Evolutionary conservation across 2,888 invertebrate genomes (phyloP).

Genomic region (Troilus luridus): DNA sequence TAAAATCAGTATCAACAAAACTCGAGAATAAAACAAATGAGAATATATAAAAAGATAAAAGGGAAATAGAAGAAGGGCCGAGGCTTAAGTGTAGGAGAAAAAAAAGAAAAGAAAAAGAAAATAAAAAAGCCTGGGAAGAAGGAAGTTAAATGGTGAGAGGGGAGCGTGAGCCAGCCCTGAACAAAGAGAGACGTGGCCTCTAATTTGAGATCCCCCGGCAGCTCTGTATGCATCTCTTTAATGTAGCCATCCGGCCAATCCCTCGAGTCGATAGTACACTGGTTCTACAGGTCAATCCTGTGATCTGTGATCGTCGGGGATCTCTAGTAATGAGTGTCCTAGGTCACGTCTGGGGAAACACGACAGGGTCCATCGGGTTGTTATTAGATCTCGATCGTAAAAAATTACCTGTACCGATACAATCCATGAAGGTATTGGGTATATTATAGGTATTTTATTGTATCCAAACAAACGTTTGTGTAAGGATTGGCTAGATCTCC

Average conservation of each 20-base stretch:
- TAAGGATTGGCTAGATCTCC: too few relatives aligned
- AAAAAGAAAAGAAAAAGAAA: background rate
- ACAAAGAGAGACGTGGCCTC: slow-evolving; percentile 31
- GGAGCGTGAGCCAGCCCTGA: background rate
- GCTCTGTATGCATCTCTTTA: slow-evolving; percentile 54
- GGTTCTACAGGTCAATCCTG: background rate
- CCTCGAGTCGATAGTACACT: background rate
- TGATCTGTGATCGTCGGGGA: background rate
- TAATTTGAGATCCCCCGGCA: slow-evolving; percentile 49
- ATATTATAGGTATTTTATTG: too few relatives aligned
- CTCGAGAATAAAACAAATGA: slow-evolving; percentile 14
- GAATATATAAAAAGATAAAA: background rate
- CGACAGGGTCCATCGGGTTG: background rate
- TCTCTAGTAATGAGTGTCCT: background rate
- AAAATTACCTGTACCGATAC: too few relatives aligned
- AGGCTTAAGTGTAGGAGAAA: background rate
- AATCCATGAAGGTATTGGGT: too few relatives aligned
- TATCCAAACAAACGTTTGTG: too few relatives aligned
- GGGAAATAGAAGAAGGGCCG: background rate
- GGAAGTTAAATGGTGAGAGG: slow-evolving; percentile 15
- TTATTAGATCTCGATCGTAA: too few relatives aligned
- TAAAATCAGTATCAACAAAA: background rate
- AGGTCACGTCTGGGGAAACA: background rate
- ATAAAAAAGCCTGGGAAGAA: slow-evolving; percentile 15
- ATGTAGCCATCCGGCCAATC: background rate